phyloP scores from a whole-genome alignment of 2,113 vertebrate species.

The Engystomops pustulosus region DNA sequence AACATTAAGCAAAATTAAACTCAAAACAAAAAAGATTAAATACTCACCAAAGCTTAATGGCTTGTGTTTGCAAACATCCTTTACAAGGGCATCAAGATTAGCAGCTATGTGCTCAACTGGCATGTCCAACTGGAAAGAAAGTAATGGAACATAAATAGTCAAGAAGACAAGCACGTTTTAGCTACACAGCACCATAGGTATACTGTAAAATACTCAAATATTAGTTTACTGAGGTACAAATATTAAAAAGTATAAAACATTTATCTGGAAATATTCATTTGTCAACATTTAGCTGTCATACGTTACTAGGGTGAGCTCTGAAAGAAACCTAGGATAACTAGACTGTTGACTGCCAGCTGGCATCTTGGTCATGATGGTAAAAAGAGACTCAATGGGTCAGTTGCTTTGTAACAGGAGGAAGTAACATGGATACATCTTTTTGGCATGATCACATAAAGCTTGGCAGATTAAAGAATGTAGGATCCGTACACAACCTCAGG shows the following conservation, averaged over 20 bases:
- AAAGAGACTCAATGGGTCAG: neutral
- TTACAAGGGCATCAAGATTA: conserved; percentile 80
- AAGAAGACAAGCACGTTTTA: neutral
- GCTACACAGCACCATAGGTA: neutral
- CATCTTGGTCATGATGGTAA: neutral
- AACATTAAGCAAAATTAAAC: no score
- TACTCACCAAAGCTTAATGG: conserved; percentile 77
- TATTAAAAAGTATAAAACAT: no score
- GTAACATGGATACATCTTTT: neutral
- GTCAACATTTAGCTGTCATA: no score
- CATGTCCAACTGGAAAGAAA: conserved; percentile 86
- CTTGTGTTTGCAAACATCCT: conserved; percentile 82
- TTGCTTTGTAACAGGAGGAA: no score
- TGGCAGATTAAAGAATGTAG: conserved; percentile 3
- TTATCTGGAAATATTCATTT: no score
- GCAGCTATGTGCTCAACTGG: conserved; percentile 79
- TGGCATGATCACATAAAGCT: neutral
- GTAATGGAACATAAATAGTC: neutral
- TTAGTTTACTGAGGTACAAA: neutral
- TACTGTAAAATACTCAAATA: neutral
- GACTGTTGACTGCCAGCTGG: conserved; percentile 20
- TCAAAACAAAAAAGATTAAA: neutral
- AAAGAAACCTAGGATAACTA: no score
- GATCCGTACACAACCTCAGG: neutral
- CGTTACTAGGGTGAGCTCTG: no score